Evolutionary conservation across 2,113 vertebrate species (phyloP), one percentile per base, ranked within the genome.

Genomic region (Ptychochromis oligacanthus): DNA sequence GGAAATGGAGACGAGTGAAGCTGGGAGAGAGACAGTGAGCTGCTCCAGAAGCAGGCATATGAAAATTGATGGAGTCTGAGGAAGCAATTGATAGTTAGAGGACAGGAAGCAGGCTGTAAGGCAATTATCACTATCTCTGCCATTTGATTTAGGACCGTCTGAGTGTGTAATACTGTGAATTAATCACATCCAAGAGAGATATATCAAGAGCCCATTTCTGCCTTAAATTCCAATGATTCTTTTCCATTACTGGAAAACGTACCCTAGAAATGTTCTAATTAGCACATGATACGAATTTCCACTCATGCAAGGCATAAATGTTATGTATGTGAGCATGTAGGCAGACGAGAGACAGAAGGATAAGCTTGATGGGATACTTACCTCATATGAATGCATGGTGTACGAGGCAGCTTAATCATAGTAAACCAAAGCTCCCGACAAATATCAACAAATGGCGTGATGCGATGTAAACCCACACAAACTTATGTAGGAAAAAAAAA

Each of bases 31-130:
- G 72, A 67, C 13, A 20, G 28, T 8, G 79, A 81, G 75, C 70
- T 24, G 81, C 82, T 87, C 59, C 49, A 75, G 80, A 82, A 87
- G 79, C 87, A 79, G 86, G 40, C 80, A 18, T 85, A 85, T 82
- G 83, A 88, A 95, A 95, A 95, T 93, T 89, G 92, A 95, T 94
- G 87, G 89, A 89, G 92, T 92, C 88, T 90, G 67, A 84, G 84
- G 87, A 87, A 84, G 83, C 88, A 92, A 93, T 91, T 94, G 93
- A 94, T 93, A 89, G 89, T 93, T 92, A 84, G 89, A 95, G 92
- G 91, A 94, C 91, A 95, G 91, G 93, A 95, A 95, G 92, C 93
- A 89, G 92, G 82, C 81, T 84, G 91, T 88, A 91, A 94, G 92
- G 92, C 93, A 94, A 95, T 95, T 94, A 95, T 93, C 88, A 74